Evolutionary conservation across 2,888 invertebrate species (phyloP), one percentile per base, ranked within the genome.

Genomic region (Lottia scabra): DNA sequence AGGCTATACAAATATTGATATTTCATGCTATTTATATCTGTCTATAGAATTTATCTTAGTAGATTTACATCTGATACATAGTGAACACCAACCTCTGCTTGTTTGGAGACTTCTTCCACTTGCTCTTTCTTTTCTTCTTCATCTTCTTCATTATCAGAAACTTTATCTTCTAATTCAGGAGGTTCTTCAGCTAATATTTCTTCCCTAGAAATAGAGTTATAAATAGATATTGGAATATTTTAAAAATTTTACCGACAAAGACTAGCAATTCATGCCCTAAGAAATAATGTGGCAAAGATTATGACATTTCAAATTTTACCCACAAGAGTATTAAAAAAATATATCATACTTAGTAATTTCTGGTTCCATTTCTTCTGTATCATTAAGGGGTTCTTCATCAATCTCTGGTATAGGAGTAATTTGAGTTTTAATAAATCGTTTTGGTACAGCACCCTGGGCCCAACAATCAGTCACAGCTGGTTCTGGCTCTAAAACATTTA

Each of bases 391-490:
- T 68, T 81, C 82, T 70, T 83, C 83, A n/a, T 63, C 72, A 44
- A 78, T 76, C 13, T 83, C 82, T 65, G 78, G 78, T 45, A 75
- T 74, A 56, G 80, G 80, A 65, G 77, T 74, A 43, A 82, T 78
- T 4, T 68, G 19, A 10, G 56, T 27, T 43, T 66, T 16, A 23
- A 83, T 63, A 46, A 77, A 75, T 63, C 78, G 81, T 74, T 83
- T 85, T 44, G 88, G 89, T 30, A 89, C 87, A 23, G 87, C 86
- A n/a, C 89, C 89, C 74, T 89, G 89, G 16, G 89, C 89, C 89
- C 89, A 89, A 75, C 88, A 88, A 76, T 89, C 89, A 38, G 89
- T 87, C 44, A 82, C 83, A n/a, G 87, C 87, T 63, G 88, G 84
- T 43, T 84, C 84, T 65, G 89, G 89, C 72, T 89, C 89, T 88